These are phyloP conservation scores for Saguinus imperator DNA, from an alignment of 2,113 vertebrate genomes.

Conservation along the genomic window DNA sequence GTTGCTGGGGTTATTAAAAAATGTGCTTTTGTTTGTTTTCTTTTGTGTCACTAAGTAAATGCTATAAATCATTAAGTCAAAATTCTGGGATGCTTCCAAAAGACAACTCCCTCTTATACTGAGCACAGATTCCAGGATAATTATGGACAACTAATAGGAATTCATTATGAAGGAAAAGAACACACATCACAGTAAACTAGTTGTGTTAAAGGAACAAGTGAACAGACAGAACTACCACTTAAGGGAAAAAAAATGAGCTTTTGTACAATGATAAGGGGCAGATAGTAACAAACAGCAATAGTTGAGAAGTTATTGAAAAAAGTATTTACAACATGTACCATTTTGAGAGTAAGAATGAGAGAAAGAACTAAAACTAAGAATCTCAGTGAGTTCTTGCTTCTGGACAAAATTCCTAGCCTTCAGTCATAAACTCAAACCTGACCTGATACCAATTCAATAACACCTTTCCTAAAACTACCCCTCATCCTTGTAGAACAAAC, in stretches of 20 bases:
- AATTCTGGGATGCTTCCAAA: slow-evolving; percentile 65
- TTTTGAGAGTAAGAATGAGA: background rate
- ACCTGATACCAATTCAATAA: background rate
- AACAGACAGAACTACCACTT: background rate
- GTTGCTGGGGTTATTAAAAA: slow-evolving; percentile 67
- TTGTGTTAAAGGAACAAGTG: background rate
- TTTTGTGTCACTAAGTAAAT: slow-evolving; percentile 67
- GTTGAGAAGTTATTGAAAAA: background rate
- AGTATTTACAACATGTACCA: background rate
- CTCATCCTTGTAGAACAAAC: rapidly evolving
- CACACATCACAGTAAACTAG: background rate
- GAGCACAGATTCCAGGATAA: slow-evolving; percentile 3
- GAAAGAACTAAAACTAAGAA: background rate
- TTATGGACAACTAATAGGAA: background rate
- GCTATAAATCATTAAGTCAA: slow-evolving; percentile 66
- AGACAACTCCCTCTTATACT: slow-evolving; percentile 51
- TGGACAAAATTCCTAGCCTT: background rate
- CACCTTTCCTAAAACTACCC: background rate
- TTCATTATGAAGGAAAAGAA: background rate
- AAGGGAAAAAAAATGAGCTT: background rate
- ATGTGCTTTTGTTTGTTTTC: slow-evolving; percentile 54
- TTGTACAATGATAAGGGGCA: background rate
- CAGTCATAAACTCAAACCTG: background rate
- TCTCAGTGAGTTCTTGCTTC: background rate
- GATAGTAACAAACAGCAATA: background rate